Conservation (phyloP, 37 sponge, comb jelly and placozoan species). For the Dysidea cf. avara region DNA sequence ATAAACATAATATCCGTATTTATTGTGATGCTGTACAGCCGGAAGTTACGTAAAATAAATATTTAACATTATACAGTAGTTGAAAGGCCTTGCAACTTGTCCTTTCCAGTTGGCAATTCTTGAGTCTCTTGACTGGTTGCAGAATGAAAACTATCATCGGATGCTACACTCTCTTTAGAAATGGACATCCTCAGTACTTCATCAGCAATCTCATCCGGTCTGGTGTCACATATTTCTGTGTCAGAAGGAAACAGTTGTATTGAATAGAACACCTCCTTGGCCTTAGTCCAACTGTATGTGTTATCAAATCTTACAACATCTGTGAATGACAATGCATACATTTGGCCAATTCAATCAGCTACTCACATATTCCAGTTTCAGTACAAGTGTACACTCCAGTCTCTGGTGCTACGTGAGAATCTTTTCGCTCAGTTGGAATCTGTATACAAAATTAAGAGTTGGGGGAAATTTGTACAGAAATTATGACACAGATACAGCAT, state of each 20-base stretch:
- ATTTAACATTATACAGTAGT: too few species aligned
- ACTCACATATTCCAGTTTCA: slow-evolving; percentile 73
- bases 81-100: too few species aligned
- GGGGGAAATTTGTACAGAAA: not conserved
- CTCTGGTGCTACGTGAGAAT: slow-evolving; percentile 68
- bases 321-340: too few species aligned
- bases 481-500: not conserved
- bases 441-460: slow-evolving; percentile 4
- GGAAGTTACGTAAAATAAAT: too few species aligned
- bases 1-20: too few species aligned
- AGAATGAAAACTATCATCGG: too few species aligned
- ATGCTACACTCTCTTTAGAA: too few species aligned
- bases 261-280: slow-evolving; percentile 73
- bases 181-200: too few species aligned
- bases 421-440: slow-evolving; percentile 39
- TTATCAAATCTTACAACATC: slow-evolving; percentile 88
- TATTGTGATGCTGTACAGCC: too few species aligned
- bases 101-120: too few species aligned
- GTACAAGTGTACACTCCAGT: slow-evolving; percentile 55
- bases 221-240: not conserved
- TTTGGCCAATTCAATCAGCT: not conserved
- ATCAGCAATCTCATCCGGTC: too few species aligned
- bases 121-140: too few species aligned
- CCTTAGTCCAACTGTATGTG: slow-evolving; percentile 74
- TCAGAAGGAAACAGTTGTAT: slow-evolving; percentile 50